Conservation (phyloP, 2,113 vertebrate species). For the Anguilla japonica region DNA sequence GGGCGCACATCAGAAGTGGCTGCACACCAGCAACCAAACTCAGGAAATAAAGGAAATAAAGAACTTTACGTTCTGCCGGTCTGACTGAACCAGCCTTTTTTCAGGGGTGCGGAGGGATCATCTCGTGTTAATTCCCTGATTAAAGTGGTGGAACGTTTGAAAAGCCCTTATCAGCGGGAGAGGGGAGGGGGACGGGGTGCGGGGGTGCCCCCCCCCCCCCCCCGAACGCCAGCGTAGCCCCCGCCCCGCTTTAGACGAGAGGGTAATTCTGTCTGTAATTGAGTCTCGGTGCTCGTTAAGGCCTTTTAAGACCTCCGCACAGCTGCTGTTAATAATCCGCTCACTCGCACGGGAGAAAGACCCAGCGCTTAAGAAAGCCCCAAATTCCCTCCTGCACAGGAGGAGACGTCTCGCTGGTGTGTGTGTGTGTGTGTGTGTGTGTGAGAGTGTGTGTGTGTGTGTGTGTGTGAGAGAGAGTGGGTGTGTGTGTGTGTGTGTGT, state of each 20-base stretch:
- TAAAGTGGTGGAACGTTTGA: conserved; percentile 51
- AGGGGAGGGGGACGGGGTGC: conserved; percentile 33
- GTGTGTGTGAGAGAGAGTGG: too few species aligned
- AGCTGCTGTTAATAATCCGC: conserved; percentile 66
- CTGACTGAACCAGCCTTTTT: conserved; percentile 51
- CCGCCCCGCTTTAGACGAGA: conserved; percentile 66
- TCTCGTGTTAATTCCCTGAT: conserved; percentile 59
- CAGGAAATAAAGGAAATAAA: background rate
- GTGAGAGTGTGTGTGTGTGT: conserved; percentile 13
- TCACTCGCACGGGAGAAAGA: conserved; percentile 57
- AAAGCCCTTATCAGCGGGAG: conserved; percentile 54
- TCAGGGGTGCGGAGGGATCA: conserved; percentile 28
- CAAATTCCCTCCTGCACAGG: conserved; percentile 46
- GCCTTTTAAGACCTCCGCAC: conserved; percentile 56
- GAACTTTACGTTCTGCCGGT: conserved; percentile 45
- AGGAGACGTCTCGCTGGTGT: conserved; percentile 41
- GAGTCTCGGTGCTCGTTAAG: conserved; percentile 71
- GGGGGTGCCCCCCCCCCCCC: conserved; percentile 30
- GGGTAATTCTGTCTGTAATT: conserved; percentile 72
- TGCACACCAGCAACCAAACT: background rate
- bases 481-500: conserved; percentile 24
- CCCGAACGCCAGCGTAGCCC: conserved; percentile 57
- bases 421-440: conserved; percentile 16
- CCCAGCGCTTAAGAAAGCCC: conserved; percentile 46
- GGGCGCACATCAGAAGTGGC: background rate